These are phyloP conservation scores for Anarhynchus alexandrinus DNA, from an alignment of 2,113 vertebrate genomes.

Conservation along the genomic window DNA sequence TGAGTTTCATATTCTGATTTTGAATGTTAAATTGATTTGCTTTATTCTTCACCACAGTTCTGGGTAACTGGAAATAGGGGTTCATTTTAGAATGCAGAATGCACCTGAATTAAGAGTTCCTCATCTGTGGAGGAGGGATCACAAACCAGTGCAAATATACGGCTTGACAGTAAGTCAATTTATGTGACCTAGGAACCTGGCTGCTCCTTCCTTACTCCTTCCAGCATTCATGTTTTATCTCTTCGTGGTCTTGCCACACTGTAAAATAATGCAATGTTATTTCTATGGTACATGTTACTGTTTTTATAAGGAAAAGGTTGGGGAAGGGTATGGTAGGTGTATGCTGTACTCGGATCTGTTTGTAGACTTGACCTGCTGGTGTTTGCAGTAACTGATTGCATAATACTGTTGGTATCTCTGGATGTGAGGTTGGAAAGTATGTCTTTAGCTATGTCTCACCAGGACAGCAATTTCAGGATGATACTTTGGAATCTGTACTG, in stretches of 20 bases:
- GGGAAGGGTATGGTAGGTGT: background rate
- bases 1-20: background rate
- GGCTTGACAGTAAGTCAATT: background rate
- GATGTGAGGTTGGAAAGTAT: background rate
- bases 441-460: background rate
- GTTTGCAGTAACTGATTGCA: background rate
- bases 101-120: background rate
- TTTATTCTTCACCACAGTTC: background rate
- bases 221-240: background rate
- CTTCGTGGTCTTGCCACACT: background rate
- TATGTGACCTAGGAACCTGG: background rate
- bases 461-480: background rate
- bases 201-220: background rate
- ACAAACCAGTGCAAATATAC: background rate
- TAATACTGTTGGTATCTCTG: background rate
- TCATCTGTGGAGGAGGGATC: background rate
- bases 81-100: background rate
- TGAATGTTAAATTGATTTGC: background rate
- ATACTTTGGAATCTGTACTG: background rate
- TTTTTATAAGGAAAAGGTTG: background rate
- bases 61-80: background rate
- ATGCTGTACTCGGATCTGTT: background rate
- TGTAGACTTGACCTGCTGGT: background rate
- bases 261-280: background rate
- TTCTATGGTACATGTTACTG: rapidly evolving